Evolutionary conservation across 1,140 invertebrate genomes (phyloP).

Genomic region (Lerema accius): DNA sequence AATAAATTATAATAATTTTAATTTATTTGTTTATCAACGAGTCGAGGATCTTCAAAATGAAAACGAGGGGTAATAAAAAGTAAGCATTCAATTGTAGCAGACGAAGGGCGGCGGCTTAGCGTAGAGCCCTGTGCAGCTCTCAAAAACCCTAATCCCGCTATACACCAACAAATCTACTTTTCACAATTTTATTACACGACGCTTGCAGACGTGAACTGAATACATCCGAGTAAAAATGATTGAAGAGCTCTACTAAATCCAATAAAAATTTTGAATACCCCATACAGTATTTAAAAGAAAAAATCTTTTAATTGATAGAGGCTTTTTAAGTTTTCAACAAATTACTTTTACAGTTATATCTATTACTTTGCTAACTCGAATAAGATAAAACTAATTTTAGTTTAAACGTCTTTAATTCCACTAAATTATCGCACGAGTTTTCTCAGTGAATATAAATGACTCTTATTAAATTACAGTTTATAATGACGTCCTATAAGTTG

Average conservation of each 20-base stretch:
- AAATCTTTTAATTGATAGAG: no score
- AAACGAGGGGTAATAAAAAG: neutral
- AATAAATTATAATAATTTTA: no score
- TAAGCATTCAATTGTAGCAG: slow-evolving; percentile 1
- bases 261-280: neutral
- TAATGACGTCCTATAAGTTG: no score
- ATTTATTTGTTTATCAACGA: neutral
- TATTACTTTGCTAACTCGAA: no score
- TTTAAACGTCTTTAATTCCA: no score
- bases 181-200: slow-evolving; percentile 17
- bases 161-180: slow-evolving; percentile 11
- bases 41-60: neutral
- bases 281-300: no score
- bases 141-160: slow-evolving; percentile 3
- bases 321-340: no score
- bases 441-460: no score
- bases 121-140: slow-evolving; percentile 5
- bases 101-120: neutral
- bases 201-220: neutral
- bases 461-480: no score
- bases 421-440: no score
- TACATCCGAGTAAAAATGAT: slow-evolving; percentile 4
- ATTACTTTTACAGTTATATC: no score
- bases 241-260: neutral
- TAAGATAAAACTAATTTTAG: no score